Percentiles rank a stretch among this genome's conserved stretches.
These are phyloP conservation scores for Cheilosia variabilis DNA, from an alignment of 2,888 invertebrate species.

Conservation along the genomic window DNA sequence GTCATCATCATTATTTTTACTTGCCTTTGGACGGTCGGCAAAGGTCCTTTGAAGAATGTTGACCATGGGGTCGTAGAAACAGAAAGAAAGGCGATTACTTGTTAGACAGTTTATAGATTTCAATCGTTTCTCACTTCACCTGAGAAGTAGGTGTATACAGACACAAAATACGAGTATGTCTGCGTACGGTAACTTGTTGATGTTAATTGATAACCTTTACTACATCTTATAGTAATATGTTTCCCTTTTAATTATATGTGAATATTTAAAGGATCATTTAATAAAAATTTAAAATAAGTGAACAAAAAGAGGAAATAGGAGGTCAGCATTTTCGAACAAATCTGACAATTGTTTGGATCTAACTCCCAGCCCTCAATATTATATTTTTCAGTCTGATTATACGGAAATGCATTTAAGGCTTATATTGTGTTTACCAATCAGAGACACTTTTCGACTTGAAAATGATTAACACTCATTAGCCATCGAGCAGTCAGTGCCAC, in stretches of 20 bases:
- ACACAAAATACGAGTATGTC: no score
- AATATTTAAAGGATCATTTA: background rate
- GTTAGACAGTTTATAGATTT: slow-evolving; percentile 25
- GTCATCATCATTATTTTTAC: slow-evolving; percentile 22
- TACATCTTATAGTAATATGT: background rate
- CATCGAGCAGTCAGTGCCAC: no score
- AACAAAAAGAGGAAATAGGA: no score
- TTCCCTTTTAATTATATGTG: background rate
- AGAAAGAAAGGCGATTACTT: slow-evolving; percentile 17
- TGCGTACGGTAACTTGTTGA: background rate
- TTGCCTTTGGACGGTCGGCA: slow-evolving; percentile 17
- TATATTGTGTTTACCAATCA: no score
- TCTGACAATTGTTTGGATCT: no score
- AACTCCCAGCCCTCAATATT: no score
- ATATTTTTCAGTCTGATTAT: no score
- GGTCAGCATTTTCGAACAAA: no score
- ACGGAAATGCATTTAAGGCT: no score
- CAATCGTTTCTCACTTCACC: slow-evolving; percentile 15
- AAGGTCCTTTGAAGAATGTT: slow-evolving; percentile 39
- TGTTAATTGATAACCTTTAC: slow-evolving; percentile 16
- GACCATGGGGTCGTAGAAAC: background rate
- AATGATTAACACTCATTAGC: no score
- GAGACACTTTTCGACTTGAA: no score
- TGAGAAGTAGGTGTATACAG: background rate
- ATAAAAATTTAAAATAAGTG: no score